phyloP scores from a whole-genome alignment of 2,113 vertebrate species.

The Triplophysa tibetana region DNA sequence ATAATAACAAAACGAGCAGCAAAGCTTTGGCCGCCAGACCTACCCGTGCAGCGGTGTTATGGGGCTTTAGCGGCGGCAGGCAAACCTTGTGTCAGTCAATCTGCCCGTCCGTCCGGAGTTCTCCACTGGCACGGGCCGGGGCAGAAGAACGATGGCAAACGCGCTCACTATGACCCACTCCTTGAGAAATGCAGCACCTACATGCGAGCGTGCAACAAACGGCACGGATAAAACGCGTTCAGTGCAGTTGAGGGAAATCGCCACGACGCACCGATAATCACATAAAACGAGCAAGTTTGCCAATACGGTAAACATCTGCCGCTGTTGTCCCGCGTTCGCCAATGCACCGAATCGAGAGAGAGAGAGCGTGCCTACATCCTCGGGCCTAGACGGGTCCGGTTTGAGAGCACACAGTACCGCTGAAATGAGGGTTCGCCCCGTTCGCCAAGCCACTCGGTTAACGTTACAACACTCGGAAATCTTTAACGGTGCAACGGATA shows the following conservation, averaged over 20 bases:
- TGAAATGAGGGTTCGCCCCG: slow-evolving; percentile 57
- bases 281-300: not conserved
- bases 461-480: not conserved
- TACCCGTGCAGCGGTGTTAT: slow-evolving; percentile 25
- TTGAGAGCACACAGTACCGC: slow-evolving; percentile 38
- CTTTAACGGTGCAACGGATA: slow-evolving; percentile 14
- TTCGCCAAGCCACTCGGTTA: slow-evolving; percentile 43
- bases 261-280: not conserved
- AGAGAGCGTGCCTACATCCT: slow-evolving; percentile 32
- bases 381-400: slow-evolving; percentile 66
- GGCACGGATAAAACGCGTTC: not conserved
- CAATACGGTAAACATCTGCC: slow-evolving; percentile 32
- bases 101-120: slow-evolving; percentile 49
- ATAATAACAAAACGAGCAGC: not conserved
- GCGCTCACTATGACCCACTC: slow-evolving; percentile 45
- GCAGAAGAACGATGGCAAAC: slow-evolving; percentile 58
- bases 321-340: slow-evolving; percentile 3
- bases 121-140: slow-evolving; percentile 62
- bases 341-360: slow-evolving; percentile 48
- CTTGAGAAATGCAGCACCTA: slow-evolving; percentile 52
- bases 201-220: slow-evolving; percentile 32
- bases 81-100: slow-evolving; percentile 60
- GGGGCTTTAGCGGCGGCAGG: slow-evolving; percentile 39
- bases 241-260: not conserved
- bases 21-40: slow-evolving; percentile 34